Conservation (phyloP, 2,797 vertebrate genomes). For the Uromys caudimaculatus region DNA sequence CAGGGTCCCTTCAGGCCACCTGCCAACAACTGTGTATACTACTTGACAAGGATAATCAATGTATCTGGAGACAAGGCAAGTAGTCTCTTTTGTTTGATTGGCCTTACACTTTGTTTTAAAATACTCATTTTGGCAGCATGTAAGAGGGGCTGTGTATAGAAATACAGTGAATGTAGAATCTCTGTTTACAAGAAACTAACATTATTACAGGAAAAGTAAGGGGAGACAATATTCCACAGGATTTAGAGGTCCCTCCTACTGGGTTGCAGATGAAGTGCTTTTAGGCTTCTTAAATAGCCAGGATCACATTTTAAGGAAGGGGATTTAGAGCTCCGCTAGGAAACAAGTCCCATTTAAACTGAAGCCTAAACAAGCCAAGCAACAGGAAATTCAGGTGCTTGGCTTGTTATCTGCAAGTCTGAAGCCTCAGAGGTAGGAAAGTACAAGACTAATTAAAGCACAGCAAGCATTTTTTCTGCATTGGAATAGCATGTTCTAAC, state of each 20-base stretch:
- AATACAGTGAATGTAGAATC: background rate
- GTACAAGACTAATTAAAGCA: background rate
- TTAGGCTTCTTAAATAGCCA: background rate
- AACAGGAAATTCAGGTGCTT: background rate
- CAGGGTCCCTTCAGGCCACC: slow-evolving; percentile 75
- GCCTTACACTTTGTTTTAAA: slow-evolving; percentile 42
- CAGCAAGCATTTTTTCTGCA: background rate
- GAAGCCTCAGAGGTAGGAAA: background rate
- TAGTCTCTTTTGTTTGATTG: slow-evolving; percentile 27
- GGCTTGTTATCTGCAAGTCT: background rate
- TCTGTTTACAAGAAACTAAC: background rate
- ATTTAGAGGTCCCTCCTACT: background rate
- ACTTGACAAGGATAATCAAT: slow-evolving; percentile 74
- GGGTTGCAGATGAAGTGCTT: background rate
- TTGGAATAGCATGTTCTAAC: background rate
- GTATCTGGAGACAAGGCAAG: slow-evolving; percentile 84
- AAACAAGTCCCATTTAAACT: background rate
- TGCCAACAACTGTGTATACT: slow-evolving; percentile 78
- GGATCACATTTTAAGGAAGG: background rate
- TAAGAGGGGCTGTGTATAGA: background rate
- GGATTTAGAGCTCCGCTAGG: background rate
- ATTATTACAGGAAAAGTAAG: background rate
- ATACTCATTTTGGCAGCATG: background rate
- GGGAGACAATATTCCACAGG: background rate
- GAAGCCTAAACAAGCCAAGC: slow-evolving; percentile 1